Conservation (phyloP, 2,888 invertebrate species). For the Brenthis hecate region DNA sequence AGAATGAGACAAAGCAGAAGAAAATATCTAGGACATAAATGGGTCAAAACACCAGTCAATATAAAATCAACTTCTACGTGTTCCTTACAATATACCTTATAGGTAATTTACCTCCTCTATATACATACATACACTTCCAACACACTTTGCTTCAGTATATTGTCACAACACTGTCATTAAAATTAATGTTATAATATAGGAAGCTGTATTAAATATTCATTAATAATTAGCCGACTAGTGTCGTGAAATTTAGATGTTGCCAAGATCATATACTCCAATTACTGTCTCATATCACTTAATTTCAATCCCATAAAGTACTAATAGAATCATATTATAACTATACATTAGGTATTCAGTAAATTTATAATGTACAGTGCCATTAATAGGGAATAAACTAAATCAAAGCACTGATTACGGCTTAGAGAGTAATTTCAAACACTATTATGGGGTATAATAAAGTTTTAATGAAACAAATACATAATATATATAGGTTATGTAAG, state of each 20-base stretch:
- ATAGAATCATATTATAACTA: slow-evolving; percentile 7
- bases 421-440: too few species aligned
- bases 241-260: slow-evolving; percentile 21
- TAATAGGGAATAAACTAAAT: too few species aligned
- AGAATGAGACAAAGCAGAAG: too few species aligned
- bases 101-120: neutral
- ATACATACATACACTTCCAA: neutral
- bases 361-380: too few species aligned
- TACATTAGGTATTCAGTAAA: neutral
- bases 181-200: slow-evolving; percentile 12
- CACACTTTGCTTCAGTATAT: neutral
- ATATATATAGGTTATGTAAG: too few species aligned
- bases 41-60: neutral
- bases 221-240: slow-evolving; percentile 14
- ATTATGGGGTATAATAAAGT: too few species aligned
- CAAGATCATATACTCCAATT: slow-evolving; percentile 18
- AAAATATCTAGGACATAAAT: too few species aligned
- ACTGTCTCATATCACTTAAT: slow-evolving; percentile 20
- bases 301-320: slow-evolving; percentile 18
- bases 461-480: too few species aligned
- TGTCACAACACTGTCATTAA: slow-evolving; percentile 1
- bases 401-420: too few species aligned
- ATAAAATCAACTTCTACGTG: neutral
- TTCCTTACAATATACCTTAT: too few species aligned
- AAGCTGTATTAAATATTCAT: slow-evolving; percentile 22